Percentiles rank a stretch among this genome's conserved stretches.
These are phyloP conservation scores for Buathra laborator DNA, from an alignment of 2,888 invertebrate genomes.

Conservation along the genomic window DNA sequence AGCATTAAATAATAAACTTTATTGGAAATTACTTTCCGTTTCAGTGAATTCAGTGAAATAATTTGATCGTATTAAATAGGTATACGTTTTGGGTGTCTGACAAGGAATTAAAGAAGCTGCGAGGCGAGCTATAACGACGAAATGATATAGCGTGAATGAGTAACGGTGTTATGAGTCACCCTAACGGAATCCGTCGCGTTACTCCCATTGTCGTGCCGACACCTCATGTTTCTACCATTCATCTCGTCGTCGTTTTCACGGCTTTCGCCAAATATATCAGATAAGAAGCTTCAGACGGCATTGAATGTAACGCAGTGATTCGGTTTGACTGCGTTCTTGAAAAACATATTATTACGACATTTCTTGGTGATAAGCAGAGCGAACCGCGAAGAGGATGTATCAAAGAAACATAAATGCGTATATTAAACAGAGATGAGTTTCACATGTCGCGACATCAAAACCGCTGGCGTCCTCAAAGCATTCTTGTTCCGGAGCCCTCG, in stretches of 20 bases:
- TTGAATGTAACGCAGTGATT: slow-evolving; percentile 3
- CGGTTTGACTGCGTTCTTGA: not conserved
- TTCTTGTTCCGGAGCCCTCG: slow-evolving; percentile 35
- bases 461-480: slow-evolving; percentile 44
- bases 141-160: slow-evolving; percentile 12
- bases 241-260: slow-evolving; percentile 16
- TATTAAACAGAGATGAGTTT: slow-evolving; percentile 38
- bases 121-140: slow-evolving; percentile 14
- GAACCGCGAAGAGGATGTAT: not conserved
- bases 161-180: not conserved
- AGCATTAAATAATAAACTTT: not conserved
- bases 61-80: not conserved
- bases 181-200: not conserved
- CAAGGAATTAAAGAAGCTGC: slow-evolving; percentile 13
- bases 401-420: slow-evolving; percentile 23
- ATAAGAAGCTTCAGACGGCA: not conserved
- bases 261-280: not conserved
- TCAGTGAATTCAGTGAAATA: slow-evolving; percentile 12
- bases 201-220: not conserved
- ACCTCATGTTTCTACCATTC: slow-evolving; percentile 34
- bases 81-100: not conserved
- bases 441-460: slow-evolving; percentile 35
- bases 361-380: slow-evolving; percentile 1
- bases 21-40: not conserved
- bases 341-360: slow-evolving; percentile 5